Evolutionary conservation across 2,888 invertebrate species (phyloP).

Genomic region (Charanyca ferruginea): DNA sequence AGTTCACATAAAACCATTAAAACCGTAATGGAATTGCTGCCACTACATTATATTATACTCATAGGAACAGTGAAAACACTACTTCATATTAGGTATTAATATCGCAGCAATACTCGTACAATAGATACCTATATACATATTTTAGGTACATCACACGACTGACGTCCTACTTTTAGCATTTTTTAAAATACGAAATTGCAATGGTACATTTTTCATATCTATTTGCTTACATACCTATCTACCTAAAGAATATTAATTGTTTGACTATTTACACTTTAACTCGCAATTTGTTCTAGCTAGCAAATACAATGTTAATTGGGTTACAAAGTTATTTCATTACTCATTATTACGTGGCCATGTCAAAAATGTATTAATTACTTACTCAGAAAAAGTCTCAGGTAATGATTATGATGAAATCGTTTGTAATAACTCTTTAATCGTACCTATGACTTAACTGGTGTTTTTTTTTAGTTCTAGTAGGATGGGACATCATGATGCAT

Average conservation of each 20-base stretch:
- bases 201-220: slow-evolving; percentile 12
- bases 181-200: slow-evolving; percentile 13
- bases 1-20: slow-evolving; percentile 9
- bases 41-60: not conserved
- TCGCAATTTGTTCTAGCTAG: slow-evolving; percentile 43
- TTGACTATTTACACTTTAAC: slow-evolving; percentile 9
- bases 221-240: slow-evolving; percentile 19
- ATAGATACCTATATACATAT: not conserved
- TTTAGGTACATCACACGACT: slow-evolving; percentile 11
- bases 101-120: slow-evolving; percentile 7
- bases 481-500: too few species aligned
- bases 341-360: slow-evolving; percentile 44
- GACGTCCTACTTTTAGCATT: slow-evolving; percentile 35
- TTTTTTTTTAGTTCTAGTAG: not conserved
- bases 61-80: not conserved
- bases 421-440: slow-evolving; percentile 10
- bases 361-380: slow-evolving; percentile 48
- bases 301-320: slow-evolving; percentile 56
- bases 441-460: not conserved
- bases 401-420: slow-evolving; percentile 43
- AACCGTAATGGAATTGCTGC: not conserved
- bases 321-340: slow-evolving; percentile 59
- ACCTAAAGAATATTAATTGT: slow-evolving; percentile 7
- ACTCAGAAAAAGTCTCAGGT: slow-evolving; percentile 31
- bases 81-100: slow-evolving; percentile 4